These are phyloP conservation scores for Typhlichthys subterraneus DNA, from an alignment of 2,797 vertebrate species.

Conservation along the genomic window DNA sequence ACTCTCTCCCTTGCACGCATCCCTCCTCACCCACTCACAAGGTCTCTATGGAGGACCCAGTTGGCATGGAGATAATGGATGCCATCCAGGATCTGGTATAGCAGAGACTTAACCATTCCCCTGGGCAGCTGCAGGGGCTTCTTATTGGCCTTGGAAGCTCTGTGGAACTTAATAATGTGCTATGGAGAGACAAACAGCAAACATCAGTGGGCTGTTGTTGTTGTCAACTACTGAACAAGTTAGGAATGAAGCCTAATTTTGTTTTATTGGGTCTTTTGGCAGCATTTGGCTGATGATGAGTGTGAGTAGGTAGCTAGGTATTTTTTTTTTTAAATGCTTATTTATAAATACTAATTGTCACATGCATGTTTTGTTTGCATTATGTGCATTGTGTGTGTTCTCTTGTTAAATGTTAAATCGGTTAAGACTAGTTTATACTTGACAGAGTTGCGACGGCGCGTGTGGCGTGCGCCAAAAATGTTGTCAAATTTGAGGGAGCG, in stretches of 20 bases:
- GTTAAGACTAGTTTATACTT: too few species aligned
- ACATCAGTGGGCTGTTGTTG: slow-evolving; percentile 2
- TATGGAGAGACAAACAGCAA: slow-evolving; percentile 61
- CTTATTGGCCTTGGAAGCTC: slow-evolving; percentile 99
- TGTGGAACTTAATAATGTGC: slow-evolving; percentile 99
- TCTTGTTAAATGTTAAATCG: too few species aligned
- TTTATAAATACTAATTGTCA: not conserved
- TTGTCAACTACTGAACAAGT: too few species aligned
- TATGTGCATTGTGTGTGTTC: too few species aligned
- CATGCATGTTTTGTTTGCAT: not conserved
- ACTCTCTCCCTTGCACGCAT: slow-evolving; percentile 13
- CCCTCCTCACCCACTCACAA: slow-evolving; percentile 84
- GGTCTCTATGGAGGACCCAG: slow-evolving; percentile 99
- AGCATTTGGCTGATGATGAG: slow-evolving; percentile 4
- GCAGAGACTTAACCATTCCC: slow-evolving; percentile 99
- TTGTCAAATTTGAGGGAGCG: too few species aligned
- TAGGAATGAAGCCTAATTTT: not conserved
- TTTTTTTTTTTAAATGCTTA: not conserved
- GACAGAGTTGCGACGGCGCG: too few species aligned
- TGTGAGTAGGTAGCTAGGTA: not conserved
- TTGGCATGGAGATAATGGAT: slow-evolving; percentile 99
- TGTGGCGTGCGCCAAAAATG: too few species aligned
- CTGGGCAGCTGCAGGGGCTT: slow-evolving; percentile 99
- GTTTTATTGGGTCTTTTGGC: not conserved
- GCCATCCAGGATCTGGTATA: slow-evolving; percentile 99